Evolutionary conservation across 2,888 invertebrate species (phyloP), one percentile per base, ranked within the genome.

Genomic region (Volucella bombylans): DNA sequence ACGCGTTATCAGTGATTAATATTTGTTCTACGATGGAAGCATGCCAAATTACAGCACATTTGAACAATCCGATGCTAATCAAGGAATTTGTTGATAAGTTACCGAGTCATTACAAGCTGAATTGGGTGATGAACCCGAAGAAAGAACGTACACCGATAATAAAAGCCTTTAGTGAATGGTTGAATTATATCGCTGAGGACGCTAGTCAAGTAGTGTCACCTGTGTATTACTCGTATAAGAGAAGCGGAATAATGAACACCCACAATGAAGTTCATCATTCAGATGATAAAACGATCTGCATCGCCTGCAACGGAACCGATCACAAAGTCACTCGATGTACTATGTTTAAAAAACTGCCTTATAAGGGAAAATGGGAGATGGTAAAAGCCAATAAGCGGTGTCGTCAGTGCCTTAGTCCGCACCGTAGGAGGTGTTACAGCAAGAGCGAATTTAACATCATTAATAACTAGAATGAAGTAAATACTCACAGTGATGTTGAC

Each of bases 141-240:
- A 39, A 67, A 15, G 49, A 67, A 49, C 11, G 12, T 18, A 45
- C 31, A 4, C 67, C 76, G 8, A n/a, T 61, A 15, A 49, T 77
- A 8, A 69, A 57, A 69, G 12, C 31, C 15, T 77, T 77, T 54
- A 77, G 77, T 38, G 57, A 67, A 12, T 78, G 77, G 68, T 50
- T 77, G 18, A 23, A 62, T 15, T n/a, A 61, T 18, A 45, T 71
- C 12, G 78, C 69, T 38, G 69, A 71, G 41, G 62, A 64, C n/a
- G 69, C 78, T 31, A 31, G 71, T 31, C 67, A 76, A 61, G 67
- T 82, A 4, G 67, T 71, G 23, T 68, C 72, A n/a, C 77, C 76
- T 8, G 15, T 54, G 45, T 11, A 41, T 3, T 8, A 31, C 12
- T 31, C 31, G 6, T 31, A 31, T 31, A 81, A 82, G 39, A 77